Base-by-base conservation (phyloP, 2,797 vertebrate genomes). In the Arctocebus calabarensis region DNA sequence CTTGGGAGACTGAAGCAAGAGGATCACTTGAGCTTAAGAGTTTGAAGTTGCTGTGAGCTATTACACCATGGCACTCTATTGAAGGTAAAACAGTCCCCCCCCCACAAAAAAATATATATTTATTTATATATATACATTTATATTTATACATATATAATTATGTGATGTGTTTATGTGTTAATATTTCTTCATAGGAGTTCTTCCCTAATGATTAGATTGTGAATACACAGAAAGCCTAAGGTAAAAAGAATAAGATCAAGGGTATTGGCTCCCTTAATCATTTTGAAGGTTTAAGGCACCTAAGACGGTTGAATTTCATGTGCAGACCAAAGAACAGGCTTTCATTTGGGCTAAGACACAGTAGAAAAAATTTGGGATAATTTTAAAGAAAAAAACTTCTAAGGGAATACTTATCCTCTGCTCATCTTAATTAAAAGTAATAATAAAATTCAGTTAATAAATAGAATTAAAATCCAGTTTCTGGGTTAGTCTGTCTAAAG, bases 281-380 rank as follows among this genome's bases (percentile, higher is more conserved):
- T 90, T 73, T 90, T 32, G 59, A 94, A 91, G 29, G 6, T 66
- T 91, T 68, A 82, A 70, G 23, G 16, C 22, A 66, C 27, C 59
- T 66, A 27, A 71, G 17, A n/a, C 57, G 25, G 25, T 71, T 66
- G 29, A 93, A 45, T 91, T 57, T 82, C 27, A 71, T 19, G 40
- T n/a, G 29, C 13, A 78, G 19, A 74, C 70, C 84, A 82, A 84
- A 89, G 27, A 88, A 22, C 0, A 83, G 40, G 7, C n/a, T 93
- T 95, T 94, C 20, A 43, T 88, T 85, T 94, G 62, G 34, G 27
- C 20, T 84, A 73, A 17, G 34, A 68, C 19, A 84, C 19, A 64
- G 73, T 82, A 29, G 14, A 61, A 86, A 85, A 90, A 74, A 88
- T 91, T 96, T 62, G 57, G n/a, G 78, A 66, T 87, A 34, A 73